phyloP scores from a whole-genome alignment of 2,113 vertebrate species.

The Alosa alosa region DNA sequence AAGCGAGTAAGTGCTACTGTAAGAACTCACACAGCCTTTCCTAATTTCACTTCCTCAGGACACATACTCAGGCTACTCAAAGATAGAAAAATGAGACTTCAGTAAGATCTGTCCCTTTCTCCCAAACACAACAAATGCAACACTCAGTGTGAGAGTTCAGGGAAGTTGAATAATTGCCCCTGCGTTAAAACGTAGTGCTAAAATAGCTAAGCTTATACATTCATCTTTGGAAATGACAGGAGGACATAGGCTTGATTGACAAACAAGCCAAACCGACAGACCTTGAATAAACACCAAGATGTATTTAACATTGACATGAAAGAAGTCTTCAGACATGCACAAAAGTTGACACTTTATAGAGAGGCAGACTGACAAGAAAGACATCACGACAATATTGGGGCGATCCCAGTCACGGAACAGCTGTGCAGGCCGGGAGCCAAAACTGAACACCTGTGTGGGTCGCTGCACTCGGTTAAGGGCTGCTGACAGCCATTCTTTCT shows the following conservation, averaged over 20 bases:
- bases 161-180: too few species aligned
- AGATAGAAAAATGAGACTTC: background rate
- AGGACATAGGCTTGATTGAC: background rate
- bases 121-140: background rate
- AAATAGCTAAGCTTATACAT: too few species aligned
- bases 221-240: too few species aligned
- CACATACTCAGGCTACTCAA: background rate
- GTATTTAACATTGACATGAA: background rate
- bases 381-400: background rate
- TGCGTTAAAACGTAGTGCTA: too few species aligned
- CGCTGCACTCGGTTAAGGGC: background rate
- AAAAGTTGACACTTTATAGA: background rate
- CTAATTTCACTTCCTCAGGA: background rate
- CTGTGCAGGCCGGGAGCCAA: slow-evolving; percentile 54
- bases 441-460: slow-evolving; percentile 44
- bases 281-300: background rate
- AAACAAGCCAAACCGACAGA: too few species aligned
- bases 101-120: background rate
- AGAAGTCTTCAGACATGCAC: background rate
- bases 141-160: too few species aligned
- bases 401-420: slow-evolving; percentile 51
- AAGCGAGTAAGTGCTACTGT: background rate
- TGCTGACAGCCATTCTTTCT: slow-evolving; percentile 37
- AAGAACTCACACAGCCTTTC: background rate
- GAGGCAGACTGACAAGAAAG: slow-evolving; percentile 41